A percentile compares a stretch with the other conserved stretches of the same genome.
These are phyloP conservation scores for Polyommatus iphigenia DNA, from an alignment of 2,888 invertebrate genomes.

Conservation along the genomic window DNA sequence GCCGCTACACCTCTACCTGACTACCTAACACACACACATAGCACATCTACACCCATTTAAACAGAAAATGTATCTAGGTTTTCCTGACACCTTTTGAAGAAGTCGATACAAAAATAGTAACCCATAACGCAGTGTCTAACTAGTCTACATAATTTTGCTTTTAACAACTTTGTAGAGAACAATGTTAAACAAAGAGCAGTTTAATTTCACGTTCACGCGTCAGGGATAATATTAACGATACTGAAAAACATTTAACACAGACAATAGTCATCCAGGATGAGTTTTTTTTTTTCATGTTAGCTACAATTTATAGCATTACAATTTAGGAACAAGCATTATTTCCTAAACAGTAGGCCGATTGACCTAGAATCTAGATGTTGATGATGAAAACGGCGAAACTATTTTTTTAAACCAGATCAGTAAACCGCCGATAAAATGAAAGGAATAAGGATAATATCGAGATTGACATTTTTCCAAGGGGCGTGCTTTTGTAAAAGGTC, in stretches of 20 bases:
- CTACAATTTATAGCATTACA: too few relatives aligned
- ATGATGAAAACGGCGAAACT: too few relatives aligned
- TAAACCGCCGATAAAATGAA: too few relatives aligned
- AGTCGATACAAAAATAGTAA: background rate
- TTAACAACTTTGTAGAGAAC: background rate
- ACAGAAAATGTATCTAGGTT: background rate
- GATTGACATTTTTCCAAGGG: too few relatives aligned
- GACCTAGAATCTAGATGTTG: too few relatives aligned
- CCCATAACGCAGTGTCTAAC: too few relatives aligned
- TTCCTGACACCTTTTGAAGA: background rate
- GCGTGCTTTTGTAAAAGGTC: too few relatives aligned
- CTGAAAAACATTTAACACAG: background rate
- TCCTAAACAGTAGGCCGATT: too few relatives aligned
- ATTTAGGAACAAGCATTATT: too few relatives aligned
- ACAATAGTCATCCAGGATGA: background rate
- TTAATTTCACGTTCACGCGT: slow-evolving; percentile 5
- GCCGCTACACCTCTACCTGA: slow-evolving; percentile 9
- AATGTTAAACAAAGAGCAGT: background rate
- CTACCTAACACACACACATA: background rate
- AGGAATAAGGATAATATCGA: too few relatives aligned
- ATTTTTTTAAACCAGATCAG: too few relatives aligned
- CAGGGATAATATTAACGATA: background rate
- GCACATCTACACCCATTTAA: background rate
- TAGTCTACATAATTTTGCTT: background rate
- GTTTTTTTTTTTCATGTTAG: too few relatives aligned